These are phyloP conservation scores for Urocitellus parryii DNA, from an alignment of 2,113 vertebrate genomes.

Conservation along the genomic window DNA sequence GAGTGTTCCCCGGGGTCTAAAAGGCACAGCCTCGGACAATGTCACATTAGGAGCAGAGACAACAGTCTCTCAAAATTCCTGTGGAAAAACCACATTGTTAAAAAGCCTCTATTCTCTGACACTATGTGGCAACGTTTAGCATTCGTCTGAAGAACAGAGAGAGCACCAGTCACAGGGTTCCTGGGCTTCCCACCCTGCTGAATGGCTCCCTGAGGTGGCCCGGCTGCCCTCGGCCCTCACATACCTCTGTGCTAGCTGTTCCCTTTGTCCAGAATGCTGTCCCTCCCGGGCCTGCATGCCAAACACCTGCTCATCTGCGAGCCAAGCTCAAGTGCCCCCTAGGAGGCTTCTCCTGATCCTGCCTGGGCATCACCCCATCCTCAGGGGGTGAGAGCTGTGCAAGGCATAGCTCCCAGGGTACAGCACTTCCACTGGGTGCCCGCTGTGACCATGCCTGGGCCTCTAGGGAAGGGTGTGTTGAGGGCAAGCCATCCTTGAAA, in stretches of 20 bases:
- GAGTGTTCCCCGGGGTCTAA: neutral
- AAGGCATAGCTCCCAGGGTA: rapidly evolving
- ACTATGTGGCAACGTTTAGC: neutral
- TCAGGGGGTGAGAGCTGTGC: neutral
- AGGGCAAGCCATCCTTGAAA: neutral
- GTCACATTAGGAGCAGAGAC: neutral
- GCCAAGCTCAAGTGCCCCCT: too few species aligned
- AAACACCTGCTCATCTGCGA: neutral
- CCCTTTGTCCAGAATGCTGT: too few species aligned
- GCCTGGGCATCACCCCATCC: neutral
- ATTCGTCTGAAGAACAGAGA: neutral
- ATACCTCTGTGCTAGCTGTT: too few species aligned
- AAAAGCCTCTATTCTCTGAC: neutral
- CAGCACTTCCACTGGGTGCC: rapidly evolving
- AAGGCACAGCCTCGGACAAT: neutral
- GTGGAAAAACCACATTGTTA: neutral
- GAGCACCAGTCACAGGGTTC: neutral
- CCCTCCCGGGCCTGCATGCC: neutral
- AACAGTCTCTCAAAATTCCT: neutral
- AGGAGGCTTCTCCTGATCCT: neutral
- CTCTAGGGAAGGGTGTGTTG: neutral
- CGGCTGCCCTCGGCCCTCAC: rapidly evolving
- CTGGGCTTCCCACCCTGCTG: too few species aligned
- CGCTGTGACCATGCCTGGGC: too few species aligned
- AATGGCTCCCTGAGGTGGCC: neutral